Conservation (phyloP, 1,140 invertebrate genomes). For the Helicoverpa armigera region DNA sequence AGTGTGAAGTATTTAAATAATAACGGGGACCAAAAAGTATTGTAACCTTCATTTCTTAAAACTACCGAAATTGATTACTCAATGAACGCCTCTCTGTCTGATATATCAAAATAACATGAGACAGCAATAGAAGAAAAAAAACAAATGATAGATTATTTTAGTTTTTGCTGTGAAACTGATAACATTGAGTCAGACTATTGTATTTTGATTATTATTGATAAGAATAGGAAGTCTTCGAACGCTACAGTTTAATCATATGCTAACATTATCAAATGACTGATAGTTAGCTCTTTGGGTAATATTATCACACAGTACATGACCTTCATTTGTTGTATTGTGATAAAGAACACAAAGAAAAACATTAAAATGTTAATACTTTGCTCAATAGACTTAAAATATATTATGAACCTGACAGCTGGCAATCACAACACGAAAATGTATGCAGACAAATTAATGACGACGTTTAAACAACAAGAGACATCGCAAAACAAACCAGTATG, state of each 20-base stretch:
- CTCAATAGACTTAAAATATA: not conserved
- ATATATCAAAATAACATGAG: no score
- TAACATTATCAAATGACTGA: conserved; percentile 11
- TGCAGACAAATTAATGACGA: not conserved
- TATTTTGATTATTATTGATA: conserved; percentile 10
- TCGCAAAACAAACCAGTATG: conserved; percentile 32
- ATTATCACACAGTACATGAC: conserved; percentile 7
- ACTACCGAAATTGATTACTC: no score
- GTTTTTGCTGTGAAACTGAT: no score
- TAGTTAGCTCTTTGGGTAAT: not conserved
- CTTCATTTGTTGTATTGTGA: not conserved
- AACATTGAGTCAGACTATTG: not conserved
- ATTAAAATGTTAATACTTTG: not conserved
- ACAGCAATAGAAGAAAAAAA: no score
- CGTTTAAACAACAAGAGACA: conserved; percentile 12
- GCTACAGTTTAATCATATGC: conserved; percentile 1
- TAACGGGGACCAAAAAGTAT: no score
- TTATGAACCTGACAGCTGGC: not conserved
- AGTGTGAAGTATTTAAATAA: no score
- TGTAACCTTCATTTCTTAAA: no score
- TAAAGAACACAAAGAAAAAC: conserved; percentile 1
- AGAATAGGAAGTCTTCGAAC: not conserved
- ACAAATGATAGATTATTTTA: no score
- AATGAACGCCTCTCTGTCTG: no score
- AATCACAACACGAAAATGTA: not conserved